Evolutionary conservation across 1,140 invertebrate species (phyloP).

Genomic region (Drosophila carrolli): DNA sequence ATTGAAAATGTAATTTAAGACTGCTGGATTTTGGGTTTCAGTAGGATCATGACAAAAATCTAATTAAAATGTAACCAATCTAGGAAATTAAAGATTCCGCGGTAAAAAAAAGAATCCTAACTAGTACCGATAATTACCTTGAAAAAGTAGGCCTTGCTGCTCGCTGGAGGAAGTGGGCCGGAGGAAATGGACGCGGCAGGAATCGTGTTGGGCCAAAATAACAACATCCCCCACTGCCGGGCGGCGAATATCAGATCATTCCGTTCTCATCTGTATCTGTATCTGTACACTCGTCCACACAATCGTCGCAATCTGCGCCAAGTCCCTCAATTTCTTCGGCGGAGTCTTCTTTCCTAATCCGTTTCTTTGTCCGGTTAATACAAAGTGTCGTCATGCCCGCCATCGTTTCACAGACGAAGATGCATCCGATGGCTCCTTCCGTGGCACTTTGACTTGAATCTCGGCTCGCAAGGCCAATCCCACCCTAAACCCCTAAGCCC

Average conservation of each 20-base stretch:
- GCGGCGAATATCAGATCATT: constrained; percentile 21
- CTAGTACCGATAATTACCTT: constrained; percentile 63
- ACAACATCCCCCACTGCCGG: constrained; percentile 30
- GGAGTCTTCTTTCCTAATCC: neutral
- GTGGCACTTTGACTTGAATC: constrained; percentile 38
- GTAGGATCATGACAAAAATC: too few species aligned
- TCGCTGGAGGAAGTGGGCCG: constrained; percentile 27
- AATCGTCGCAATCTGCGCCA: neutral
- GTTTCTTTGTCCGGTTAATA: constrained; percentile 34
- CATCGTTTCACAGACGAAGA: constrained; percentile 10
- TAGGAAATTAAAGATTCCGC: too few species aligned
- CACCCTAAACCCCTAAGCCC: constrained; percentile 13
- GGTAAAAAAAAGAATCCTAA: too few species aligned
- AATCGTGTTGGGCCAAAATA: constrained; percentile 31
- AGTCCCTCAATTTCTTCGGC: constrained; percentile 1
- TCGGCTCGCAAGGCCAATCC: constrained; percentile 28
- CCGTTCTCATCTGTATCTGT: neutral
- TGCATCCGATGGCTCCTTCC: constrained; percentile 8
- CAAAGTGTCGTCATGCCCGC: constrained; percentile 47
- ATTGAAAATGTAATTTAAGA: too few species aligned
- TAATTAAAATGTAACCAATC: too few species aligned
- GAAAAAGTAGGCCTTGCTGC: constrained; percentile 57
- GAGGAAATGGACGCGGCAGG: constrained; percentile 43
- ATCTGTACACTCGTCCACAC: constrained; percentile 13
- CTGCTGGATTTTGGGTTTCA: too few species aligned